Conservation (phyloP, 2,888 invertebrate species). For the Tridacna gigas region DNA sequence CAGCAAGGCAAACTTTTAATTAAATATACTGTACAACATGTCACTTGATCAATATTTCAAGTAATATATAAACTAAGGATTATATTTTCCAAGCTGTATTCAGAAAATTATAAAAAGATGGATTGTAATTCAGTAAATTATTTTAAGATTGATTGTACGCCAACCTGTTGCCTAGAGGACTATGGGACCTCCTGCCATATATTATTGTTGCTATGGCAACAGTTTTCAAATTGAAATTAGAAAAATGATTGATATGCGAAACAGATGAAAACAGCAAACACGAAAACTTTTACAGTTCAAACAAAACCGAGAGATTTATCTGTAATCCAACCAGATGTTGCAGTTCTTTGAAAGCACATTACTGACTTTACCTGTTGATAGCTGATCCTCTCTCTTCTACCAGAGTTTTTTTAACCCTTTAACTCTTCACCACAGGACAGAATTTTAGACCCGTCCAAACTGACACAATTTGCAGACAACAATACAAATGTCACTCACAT, state of each 20-base stretch:
- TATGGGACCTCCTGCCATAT: slow-evolving; percentile 59
- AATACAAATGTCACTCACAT: too few species aligned
- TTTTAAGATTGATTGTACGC: slow-evolving; percentile 51
- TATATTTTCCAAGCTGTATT: slow-evolving; percentile 15
- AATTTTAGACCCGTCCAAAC: too few species aligned
- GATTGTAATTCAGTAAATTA: slow-evolving; percentile 58
- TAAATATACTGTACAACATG: slow-evolving; percentile 53
- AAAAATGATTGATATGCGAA: slow-evolving; percentile 59
- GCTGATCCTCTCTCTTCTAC: too few species aligned
- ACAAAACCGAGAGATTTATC: slow-evolving; percentile 29
- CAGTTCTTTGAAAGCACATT: neutral
- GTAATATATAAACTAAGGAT: neutral
- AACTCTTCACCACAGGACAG: too few species aligned
- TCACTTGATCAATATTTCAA: slow-evolving; percentile 52
- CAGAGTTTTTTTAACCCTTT: too few species aligned
- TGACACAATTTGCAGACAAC: too few species aligned
- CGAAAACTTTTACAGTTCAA: slow-evolving; percentile 50
- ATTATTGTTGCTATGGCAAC: slow-evolving; percentile 49
- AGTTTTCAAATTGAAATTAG: slow-evolving; percentile 64
- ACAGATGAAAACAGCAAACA: slow-evolving; percentile 57
- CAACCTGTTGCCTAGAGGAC: slow-evolving; percentile 55
- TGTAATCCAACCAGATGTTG: slow-evolving; percentile 22
- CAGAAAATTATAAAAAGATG: slow-evolving; percentile 30
- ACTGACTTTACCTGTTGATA: too few species aligned
- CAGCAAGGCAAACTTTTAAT: slow-evolving; percentile 15